Base-by-base conservation (phyloP, 2,888 invertebrate genomes). In the Orthonevra nobilis region DNA sequence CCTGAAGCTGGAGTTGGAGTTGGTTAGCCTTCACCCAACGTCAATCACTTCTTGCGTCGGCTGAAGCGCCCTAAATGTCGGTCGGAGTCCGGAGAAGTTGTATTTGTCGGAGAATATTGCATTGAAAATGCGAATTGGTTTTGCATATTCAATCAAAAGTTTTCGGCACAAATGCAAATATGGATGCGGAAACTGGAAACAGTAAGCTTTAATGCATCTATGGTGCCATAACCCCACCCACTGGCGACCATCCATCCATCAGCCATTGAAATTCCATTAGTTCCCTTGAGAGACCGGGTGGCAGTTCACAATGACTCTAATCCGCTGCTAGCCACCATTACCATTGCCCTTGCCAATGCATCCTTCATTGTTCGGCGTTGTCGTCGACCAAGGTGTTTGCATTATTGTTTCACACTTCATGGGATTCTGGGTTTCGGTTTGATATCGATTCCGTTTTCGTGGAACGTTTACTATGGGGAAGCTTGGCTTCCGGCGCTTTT, bases 111-210 rank as follows among this genome's bases (percentile, higher is more conserved):
- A 52, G 77, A 77, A 77, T 70, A 74, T 70, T 70, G 34, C 66
- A 81, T 81, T 75, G 68, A 63, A 75, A 75, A 56, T 60, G 26
- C 60, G 75, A 82, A 82, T 77, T 66, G 73, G 61, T 82, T 81
- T 81, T 82, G 81, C 77, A 82, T 82, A 82, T 82, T 82, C 82
- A 82, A 82, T 82, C 82, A 81, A 82, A 82, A 82, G 73, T 82
- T 74, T 73, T 77, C 52, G 61, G 77, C 58, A 34, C 46, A 79
- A 79, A 81, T 74, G 82, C 70, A 82, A 82, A 81, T 81, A 56
- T 61, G 54, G 52, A 72, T 66, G 64, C 40, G 60, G 42, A 48
- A 72, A 46, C 58, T 52, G 64, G 42, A 48, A 72, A 46, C 58
- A 58, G 64, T 64, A 44, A 44, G 70, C 54, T 61, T 77, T 72